Percentiles rank a stretch among this genome's conserved stretches.
These are phyloP conservation scores for Gadopsis marmoratus DNA, from an alignment of 2,797 vertebrate genomes.

Conservation along the genomic window DNA sequence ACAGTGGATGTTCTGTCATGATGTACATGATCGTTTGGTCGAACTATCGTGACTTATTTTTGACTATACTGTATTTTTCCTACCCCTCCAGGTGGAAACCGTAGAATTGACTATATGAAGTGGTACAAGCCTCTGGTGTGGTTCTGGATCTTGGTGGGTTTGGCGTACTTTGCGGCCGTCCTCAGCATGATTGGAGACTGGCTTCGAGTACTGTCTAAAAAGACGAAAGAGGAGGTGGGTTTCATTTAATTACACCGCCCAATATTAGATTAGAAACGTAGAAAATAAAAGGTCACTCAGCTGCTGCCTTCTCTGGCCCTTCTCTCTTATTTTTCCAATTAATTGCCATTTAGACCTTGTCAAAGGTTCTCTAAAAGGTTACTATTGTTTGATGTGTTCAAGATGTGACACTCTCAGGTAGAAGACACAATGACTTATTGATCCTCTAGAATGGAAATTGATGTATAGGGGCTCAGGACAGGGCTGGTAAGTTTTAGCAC, in stretches of 20 bases:
- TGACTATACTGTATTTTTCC: background rate
- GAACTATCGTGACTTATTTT: background rate
- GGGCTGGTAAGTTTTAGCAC: background rate
- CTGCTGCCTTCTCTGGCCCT: background rate
- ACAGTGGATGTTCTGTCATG: background rate
- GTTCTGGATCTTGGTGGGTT: conserved; percentile 99
- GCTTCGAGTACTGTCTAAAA: conserved; percentile 96
- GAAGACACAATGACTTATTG: background rate
- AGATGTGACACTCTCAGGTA: background rate
- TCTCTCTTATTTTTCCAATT: conserved; percentile 21
- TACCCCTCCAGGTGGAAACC: conserved; percentile 89
- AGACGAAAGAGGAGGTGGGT: conserved; percentile 98
- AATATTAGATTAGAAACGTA: conserved; percentile 48
- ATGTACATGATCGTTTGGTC: background rate
- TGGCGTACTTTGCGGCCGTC: conserved; percentile 98
- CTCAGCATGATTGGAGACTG: conserved; percentile 99
- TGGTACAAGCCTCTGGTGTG: conserved; percentile 99
- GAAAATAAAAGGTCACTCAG: conserved; percentile 48
- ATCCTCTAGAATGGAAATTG: background rate
- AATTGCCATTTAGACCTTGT: conserved; percentile 7
- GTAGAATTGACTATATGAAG: conserved; percentile 90
- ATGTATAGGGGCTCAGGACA: background rate
- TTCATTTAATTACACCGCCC: conserved; percentile 44
- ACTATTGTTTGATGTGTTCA: conserved; percentile 16
- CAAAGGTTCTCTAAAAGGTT: background rate